Base-by-base conservation (phyloP, 1,140 invertebrate genomes). In the Calliopsis andreniformis region DNA sequence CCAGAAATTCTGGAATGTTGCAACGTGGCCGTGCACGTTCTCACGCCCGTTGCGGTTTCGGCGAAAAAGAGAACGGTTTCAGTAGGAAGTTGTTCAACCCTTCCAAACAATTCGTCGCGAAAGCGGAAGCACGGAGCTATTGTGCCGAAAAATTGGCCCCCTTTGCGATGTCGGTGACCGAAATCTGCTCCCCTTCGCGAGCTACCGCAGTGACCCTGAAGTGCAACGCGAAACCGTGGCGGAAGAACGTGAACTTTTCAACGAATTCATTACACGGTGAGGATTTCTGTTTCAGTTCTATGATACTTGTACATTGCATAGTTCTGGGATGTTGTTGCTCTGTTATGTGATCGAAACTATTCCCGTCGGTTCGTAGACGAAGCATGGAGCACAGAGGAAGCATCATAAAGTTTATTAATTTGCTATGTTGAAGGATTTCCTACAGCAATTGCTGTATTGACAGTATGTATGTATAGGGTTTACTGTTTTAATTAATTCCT, bases 201-300 rank as follows among this genome's bases (percentile, higher is more conserved):
- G 30, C 16, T 35, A 5, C 30, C 30, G 3, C 49, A n/a, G n/a
- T n/a, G n/a, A n/a, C n/a, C n/a, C n/a, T n/a, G n/a, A n/a, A n/a
- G n/a, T 53, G 32, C 51, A 39, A 14, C 7, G 63, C n/a, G 20
- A 23, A 49, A 35, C 63, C 18, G 32, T 23, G 30, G 20, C 10
- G 47, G n/a, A 66, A 39, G 63, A 66, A 66, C 51, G 30, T 45
- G 14, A 0, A 14, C 4, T 23, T 8, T n/a, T 39, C 45, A 18
- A 35, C 47, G 30, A 66, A 49, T 64, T 64, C 32, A 64, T 64
- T 39, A 39, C 43, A 12, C 12, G 20, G n/a, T n/a, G 23, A 18
- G 7, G 32, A 64, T 20, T 66, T 66, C 23, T 14, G 28, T 30
- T 66, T 66, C 49, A 45, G 49, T 45, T 49, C 35, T 3, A 39